Percentiles rank a stretch among this genome's conserved stretches.
Conservation (phyloP, 2,797 vertebrate genomes). For the Tarsius wallacei region DNA sequence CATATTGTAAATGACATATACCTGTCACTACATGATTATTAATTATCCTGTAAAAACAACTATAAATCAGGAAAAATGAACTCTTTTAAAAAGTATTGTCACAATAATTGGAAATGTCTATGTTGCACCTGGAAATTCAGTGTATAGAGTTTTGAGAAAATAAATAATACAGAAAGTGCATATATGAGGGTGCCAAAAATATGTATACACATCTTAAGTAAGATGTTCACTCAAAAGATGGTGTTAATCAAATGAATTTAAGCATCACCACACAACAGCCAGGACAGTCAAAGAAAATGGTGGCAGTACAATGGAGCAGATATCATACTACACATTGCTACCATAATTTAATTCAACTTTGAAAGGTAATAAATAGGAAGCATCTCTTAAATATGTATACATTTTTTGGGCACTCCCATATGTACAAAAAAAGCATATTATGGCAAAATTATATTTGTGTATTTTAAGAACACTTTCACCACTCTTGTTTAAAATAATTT, state of each 20-base stretch:
- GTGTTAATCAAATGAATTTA: too few relatives aligned
- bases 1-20: background rate
- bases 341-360: too few relatives aligned
- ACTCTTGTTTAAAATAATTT: conserved; percentile 18
- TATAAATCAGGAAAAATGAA: conserved; percentile 7
- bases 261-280: too few relatives aligned
- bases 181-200: background rate
- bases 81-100: conserved; percentile 45
- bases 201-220: too few relatives aligned
- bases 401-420: too few relatives aligned
- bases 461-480: background rate
- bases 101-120: conserved; percentile 47
- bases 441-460: background rate
- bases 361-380: too few relatives aligned
- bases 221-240: too few relatives aligned
- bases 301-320: too few relatives aligned
- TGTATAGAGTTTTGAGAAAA: conserved; percentile 16
- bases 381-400: too few relatives aligned
- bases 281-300: too few relatives aligned
- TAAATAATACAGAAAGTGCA: background rate
- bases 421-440: background rate
- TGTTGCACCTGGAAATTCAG: background rate
- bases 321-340: too few relatives aligned
- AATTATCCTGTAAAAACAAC: conserved; percentile 9
- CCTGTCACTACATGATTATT: background rate